Evolutionary conservation across 2,113 vertebrate genomes (phyloP), one percentile per base, ranked within the genome.

Genomic region (Empidonax traillii): DNA sequence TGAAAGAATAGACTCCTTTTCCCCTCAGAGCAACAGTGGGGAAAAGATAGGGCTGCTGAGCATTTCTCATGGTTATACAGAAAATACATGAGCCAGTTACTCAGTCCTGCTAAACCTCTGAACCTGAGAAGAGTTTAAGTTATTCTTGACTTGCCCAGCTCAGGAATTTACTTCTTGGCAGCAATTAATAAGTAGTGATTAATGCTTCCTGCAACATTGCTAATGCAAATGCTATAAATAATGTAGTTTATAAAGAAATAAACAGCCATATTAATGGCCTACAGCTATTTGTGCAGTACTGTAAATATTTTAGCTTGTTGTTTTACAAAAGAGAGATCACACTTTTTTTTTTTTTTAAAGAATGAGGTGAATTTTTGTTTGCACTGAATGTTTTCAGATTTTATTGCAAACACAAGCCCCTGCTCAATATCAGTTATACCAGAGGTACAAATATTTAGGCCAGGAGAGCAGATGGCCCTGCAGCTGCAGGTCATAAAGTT

Each of bases 371-470:
- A 87, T 96, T 97, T 93, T 92, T 89, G 84, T 95, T 93, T 93
- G 79, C 72, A 88, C 80, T 77, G 66, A 92, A 82, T 86, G 75
- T 94, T 94, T 96, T 95, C 47, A 79, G 66, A 35, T 94, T 95
- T 95, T 95, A 88, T 49, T 87, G 93, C 93, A 95, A 97, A 96
- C 84, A 92, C 84, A 66, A 67, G 83, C 7, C 86, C 75, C 96
- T 97, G 97, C 77, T 97, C 82, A 96, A 52, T 95, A 96, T 98
- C 97, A 97, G 31, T 95, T 85, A 95, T 91, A 94, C 75, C 59
- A 96, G 88, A 97, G 97, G 92, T 97, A 97, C 96, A 98, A 97
- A 98, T 97, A 98, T 98, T 98, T 97, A 97, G 97, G 94, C 44
- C 94, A 96, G 78, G 58, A 46, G 47, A 98, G 94, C 95, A 96